phyloP scores from a whole-genome alignment of 2,113 vertebrate species.

The Corythornis madagascariensis region DNA sequence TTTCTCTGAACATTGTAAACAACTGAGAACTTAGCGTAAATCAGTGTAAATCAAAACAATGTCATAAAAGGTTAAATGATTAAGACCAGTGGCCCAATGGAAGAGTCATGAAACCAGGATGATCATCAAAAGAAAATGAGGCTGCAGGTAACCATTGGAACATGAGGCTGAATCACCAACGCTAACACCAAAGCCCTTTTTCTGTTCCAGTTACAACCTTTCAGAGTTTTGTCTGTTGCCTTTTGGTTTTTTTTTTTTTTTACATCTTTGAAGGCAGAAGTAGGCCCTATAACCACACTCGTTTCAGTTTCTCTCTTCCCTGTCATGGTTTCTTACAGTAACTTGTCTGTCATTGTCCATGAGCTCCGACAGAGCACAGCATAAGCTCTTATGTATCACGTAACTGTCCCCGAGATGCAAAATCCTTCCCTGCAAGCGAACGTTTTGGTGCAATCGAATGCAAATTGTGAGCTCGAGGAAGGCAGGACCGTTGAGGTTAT shows the following conservation, averaged over 20 bases:
- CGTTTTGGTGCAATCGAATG: slow-evolving; percentile 13
- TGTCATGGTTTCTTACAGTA: not conserved
- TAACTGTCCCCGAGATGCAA: not conserved
- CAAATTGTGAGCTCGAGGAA: not conserved
- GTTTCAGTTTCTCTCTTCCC: slow-evolving; percentile 25
- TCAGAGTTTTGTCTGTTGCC: not conserved
- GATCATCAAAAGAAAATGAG: slow-evolving; percentile 62
- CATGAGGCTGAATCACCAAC: slow-evolving; percentile 13
- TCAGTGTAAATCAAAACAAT: slow-evolving; percentile 46
- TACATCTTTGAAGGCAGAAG: not conserved
- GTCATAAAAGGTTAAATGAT: slow-evolving; percentile 52
- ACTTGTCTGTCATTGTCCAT: not conserved
- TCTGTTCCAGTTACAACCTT: slow-evolving; percentile 13
- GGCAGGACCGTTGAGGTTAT: not conserved
- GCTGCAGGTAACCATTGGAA: slow-evolving; percentile 44
- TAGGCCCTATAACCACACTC: not conserved
- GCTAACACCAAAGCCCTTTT: not conserved
- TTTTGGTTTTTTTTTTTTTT: fast-evolving
- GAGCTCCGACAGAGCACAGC: not conserved
- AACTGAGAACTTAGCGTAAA: not conserved
- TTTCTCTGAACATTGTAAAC: not conserved
- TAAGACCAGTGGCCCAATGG: not conserved
- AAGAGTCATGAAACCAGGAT: slow-evolving; percentile 42
- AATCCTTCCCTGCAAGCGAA: not conserved
- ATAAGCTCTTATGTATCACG: not conserved